phyloP scores from a whole-genome alignment of 2,113 vertebrate genomes.

The Xyliphius kryptos region DNA sequence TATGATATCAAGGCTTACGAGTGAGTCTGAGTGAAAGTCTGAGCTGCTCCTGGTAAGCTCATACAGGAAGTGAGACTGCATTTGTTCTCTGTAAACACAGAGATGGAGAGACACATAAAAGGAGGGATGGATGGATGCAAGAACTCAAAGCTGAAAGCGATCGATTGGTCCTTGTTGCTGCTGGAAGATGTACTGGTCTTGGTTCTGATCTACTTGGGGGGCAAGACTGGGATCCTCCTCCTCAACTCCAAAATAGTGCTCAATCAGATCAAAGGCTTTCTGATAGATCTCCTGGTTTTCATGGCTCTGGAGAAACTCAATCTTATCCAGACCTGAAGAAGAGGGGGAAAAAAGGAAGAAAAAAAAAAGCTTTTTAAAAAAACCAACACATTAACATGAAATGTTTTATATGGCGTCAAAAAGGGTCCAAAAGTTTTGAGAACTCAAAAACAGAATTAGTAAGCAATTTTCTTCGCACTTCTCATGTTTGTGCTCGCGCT shows the following conservation, averaged over 20 bases:
- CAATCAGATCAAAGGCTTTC: constrained; percentile 84
- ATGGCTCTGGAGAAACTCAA: constrained; percentile 84
- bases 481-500: too few relatives aligned
- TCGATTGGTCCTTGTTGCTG: constrained; percentile 84
- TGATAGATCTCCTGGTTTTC: constrained; percentile 89
- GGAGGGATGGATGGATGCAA: constrained; percentile 8
- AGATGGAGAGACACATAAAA: not conserved
- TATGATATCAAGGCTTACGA: constrained; percentile 15
- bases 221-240: constrained; percentile 80
- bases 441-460: too few relatives aligned
- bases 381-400: too few relatives aligned
- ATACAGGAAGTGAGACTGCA: not conserved
- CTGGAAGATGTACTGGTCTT: constrained; percentile 86
- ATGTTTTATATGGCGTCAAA: too few relatives aligned
- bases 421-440: too few relatives aligned
- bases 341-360: not conserved
- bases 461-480: too few relatives aligned
- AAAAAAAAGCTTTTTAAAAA: too few relatives aligned
- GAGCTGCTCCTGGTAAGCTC: not conserved
- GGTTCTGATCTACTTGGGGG: constrained; percentile 83
- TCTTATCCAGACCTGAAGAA: constrained; percentile 78
- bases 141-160: constrained; percentile 78
- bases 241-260: constrained; percentile 83
- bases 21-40: constrained; percentile 6
- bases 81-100: not conserved